A percentile compares a stretch with the other conserved stretches of the same genome.
phyloP scores from a whole-genome alignment of 2,888 invertebrate genomes.

The Abrostola triplasia region DNA sequence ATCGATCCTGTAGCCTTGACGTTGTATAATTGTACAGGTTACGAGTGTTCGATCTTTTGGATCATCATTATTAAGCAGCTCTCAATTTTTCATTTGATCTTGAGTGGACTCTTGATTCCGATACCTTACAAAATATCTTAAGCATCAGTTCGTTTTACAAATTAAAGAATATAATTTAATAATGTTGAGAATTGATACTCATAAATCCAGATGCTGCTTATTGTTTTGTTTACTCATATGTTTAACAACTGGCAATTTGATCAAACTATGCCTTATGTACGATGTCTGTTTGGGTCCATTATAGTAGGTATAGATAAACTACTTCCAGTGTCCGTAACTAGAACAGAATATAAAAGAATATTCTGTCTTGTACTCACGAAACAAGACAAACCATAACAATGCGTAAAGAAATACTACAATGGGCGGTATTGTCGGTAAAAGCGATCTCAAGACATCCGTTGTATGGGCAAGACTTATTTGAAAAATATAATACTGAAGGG shows the following conservation, averaged over 20 bases:
- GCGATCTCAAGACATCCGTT: conserved; percentile 1
- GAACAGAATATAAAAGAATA: neutral
- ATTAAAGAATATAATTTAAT: too few species aligned
- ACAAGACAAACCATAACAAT: conserved; percentile 3
- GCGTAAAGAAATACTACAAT: neutral
- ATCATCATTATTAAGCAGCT: too few species aligned
- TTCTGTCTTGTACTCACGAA: neutral
- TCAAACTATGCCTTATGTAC: too few species aligned
- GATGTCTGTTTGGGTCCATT: too few species aligned
- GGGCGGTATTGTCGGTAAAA: conserved; percentile 1
- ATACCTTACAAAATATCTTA: too few species aligned
- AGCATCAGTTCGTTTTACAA: too few species aligned
- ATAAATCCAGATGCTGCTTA: too few species aligned
- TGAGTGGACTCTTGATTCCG: too few species aligned
- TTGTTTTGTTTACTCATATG: too few species aligned
- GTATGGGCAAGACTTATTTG: neutral
- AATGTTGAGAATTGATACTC: too few species aligned
- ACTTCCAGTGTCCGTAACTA: neutral
- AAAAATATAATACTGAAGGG: conserved; percentile 3
- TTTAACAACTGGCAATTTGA: too few species aligned
- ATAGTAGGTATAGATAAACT: neutral
- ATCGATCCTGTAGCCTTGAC: conserved; percentile 1
- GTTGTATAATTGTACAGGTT: neutral
- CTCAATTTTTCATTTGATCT: too few species aligned
- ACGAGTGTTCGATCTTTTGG: neutral